Evolutionary conservation across 1,140 invertebrate species (phyloP).

Genomic region (Drosophila pruinosa): DNA sequence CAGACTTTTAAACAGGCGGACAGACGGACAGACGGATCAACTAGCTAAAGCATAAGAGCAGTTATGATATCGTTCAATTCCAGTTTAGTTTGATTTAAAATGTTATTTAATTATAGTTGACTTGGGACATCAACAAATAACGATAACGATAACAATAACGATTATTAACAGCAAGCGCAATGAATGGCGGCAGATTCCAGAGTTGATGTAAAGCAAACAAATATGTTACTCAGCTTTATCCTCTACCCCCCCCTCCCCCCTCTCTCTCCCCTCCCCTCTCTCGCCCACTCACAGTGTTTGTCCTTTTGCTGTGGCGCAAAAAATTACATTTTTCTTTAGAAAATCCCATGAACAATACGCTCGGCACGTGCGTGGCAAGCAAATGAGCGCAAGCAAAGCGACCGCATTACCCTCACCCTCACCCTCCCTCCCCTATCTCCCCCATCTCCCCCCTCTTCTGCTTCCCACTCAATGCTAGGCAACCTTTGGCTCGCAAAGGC

Average conservation of each 20-base stretch:
- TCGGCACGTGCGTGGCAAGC: constrained; percentile 63
- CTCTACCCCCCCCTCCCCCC: neutral
- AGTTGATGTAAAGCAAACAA: neutral
- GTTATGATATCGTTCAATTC: no score
- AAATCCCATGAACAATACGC: constrained; percentile 55
- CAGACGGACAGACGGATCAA: no score
- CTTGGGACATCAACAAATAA: neutral
- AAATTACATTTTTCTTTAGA: constrained; percentile 42
- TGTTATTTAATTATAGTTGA: no score
- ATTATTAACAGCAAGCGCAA: neutral
- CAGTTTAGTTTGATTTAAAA: no score
- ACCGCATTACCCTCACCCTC: neutral
- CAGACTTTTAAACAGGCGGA: no score
- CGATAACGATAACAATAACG: constrained; percentile 1
- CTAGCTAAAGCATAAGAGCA: no score
- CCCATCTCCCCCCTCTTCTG: neutral
- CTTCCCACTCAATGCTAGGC: no score
- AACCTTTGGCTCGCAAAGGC: constrained; percentile 8
- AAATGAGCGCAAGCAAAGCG: constrained; percentile 39
- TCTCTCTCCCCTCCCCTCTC: neutral
- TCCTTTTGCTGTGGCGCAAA: neutral
- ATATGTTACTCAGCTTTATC: neutral
- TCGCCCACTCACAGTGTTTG: neutral
- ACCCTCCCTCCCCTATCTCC: neutral
- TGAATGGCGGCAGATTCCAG: neutral